These are phyloP conservation scores for Acleris holmiana DNA, from an alignment of 2,888 invertebrate genomes.

Conservation along the genomic window DNA sequence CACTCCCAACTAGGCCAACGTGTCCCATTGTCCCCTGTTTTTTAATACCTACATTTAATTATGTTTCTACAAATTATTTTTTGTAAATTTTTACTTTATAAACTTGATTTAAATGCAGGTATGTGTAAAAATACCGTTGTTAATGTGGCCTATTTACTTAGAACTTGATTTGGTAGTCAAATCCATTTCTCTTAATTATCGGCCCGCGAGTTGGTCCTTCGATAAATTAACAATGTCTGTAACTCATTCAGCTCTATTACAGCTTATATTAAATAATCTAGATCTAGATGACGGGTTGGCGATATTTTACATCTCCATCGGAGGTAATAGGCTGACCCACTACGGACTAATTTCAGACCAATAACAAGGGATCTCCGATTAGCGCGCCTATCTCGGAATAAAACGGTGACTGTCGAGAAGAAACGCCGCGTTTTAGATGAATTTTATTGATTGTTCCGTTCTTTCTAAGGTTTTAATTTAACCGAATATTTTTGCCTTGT, in stretches of 20 bases:
- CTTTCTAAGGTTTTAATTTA: no score
- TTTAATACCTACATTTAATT: no score
- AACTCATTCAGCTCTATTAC: conserved; percentile 27
- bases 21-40: no score
- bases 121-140: no score
- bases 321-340: conserved; percentile 46
- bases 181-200: not conserved
- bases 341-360: conserved; percentile 48
- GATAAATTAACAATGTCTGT: conserved; percentile 29
- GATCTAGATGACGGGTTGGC: conserved; percentile 29
- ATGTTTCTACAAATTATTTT: no score
- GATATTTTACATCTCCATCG: conserved; percentile 46
- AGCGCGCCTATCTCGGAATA: conserved; percentile 28
- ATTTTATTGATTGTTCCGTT: not conserved
- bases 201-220: not conserved
- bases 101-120: no score
- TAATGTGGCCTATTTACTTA: not conserved
- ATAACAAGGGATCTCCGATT: conserved; percentile 40
- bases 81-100: no score
- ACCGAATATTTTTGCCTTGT: no score
- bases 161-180: not conserved
- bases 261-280: conserved; percentile 35
- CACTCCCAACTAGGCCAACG: no score
- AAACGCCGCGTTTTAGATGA: conserved; percentile 11
- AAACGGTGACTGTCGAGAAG: conserved; percentile 1